Evolutionary conservation across 1,140 invertebrate species (phyloP).

Genomic region (Nixonia krombeini): DNA sequence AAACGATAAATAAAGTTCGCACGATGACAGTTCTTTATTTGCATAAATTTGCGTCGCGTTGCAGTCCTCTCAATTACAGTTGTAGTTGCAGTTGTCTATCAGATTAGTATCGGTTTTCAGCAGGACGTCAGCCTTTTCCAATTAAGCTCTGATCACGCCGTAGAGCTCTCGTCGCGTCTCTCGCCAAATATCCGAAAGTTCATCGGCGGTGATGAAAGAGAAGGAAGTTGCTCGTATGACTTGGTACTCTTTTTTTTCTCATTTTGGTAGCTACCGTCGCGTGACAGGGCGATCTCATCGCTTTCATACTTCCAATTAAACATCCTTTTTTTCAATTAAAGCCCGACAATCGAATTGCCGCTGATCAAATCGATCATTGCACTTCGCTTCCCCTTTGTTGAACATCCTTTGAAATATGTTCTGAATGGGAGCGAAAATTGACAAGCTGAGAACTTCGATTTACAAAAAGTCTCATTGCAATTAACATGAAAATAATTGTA

Average conservation of each 20-base stretch:
- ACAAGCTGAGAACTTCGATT: too few relatives aligned
- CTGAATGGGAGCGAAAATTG: too few relatives aligned
- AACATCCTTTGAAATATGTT: too few relatives aligned
- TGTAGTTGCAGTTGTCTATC: conserved; percentile 36
- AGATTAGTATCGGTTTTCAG: conserved; percentile 47
- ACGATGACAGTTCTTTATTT: conserved; percentile 42
- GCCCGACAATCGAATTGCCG: too few relatives aligned
- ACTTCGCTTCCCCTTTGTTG: too few relatives aligned
- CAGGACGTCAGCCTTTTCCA: conserved; percentile 54
- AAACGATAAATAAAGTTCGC: conserved; percentile 41
- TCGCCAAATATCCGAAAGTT: conserved; percentile 28
- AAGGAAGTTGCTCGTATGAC: conserved; percentile 28
- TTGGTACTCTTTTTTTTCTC: conserved; percentile 37
- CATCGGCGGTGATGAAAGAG: conserved; percentile 7
- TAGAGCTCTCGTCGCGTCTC: conserved; percentile 35
- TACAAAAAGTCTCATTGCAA: too few relatives aligned
- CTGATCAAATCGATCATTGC: too few relatives aligned
- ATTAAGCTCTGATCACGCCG: conserved; percentile 60
- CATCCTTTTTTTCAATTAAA: too few relatives aligned
- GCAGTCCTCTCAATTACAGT: conserved; percentile 32
- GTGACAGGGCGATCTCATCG: conserved; percentile 20
- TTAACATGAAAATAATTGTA: too few relatives aligned
- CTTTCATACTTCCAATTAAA: too few relatives aligned
- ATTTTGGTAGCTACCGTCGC: conserved; percentile 27
- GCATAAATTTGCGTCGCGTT: conserved; percentile 39